Conservation (phyloP, 2,113 vertebrate species). For the Puntigrus tetrazona region DNA sequence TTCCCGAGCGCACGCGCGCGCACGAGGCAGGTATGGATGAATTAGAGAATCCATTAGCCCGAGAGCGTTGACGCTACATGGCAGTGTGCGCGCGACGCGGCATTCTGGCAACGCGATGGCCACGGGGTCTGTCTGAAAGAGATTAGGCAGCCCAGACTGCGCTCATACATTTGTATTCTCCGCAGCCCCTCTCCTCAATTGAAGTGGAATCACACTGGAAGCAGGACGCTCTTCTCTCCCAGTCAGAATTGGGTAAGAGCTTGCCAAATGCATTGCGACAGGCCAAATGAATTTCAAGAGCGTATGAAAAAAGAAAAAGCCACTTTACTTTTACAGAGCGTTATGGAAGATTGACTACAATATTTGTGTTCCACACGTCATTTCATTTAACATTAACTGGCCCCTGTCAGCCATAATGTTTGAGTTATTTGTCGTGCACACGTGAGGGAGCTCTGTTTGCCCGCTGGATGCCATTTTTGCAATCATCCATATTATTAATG, state of each 20-base stretch:
- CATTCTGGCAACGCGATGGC: slow-evolving; percentile 30
- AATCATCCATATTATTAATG: slow-evolving; percentile 47
- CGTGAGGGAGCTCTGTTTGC: slow-evolving; percentile 1
- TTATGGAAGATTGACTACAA: slow-evolving; percentile 39
- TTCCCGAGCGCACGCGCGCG: background rate
- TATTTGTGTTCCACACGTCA: slow-evolving; percentile 37
- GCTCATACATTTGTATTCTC: slow-evolving; percentile 51
- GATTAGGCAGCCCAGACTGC: slow-evolving; percentile 41
- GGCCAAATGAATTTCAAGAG: slow-evolving; percentile 41
- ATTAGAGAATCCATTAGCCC: slow-evolving; percentile 16
- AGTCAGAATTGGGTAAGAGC: slow-evolving; percentile 41
- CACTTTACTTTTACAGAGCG: slow-evolving; percentile 30
- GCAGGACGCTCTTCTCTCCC: slow-evolving; percentile 10
- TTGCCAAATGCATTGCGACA: slow-evolving; percentile 26
- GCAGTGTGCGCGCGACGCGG: background rate
- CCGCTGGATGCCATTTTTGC: slow-evolving; percentile 33
- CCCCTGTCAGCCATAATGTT: slow-evolving; percentile 36
- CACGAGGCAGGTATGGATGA: background rate
- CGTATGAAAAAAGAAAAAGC: slow-evolving; percentile 9
- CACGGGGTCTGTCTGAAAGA: slow-evolving; percentile 47
- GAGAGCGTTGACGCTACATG: background rate
- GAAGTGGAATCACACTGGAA: slow-evolving; percentile 50
- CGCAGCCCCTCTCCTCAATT: slow-evolving; percentile 33
- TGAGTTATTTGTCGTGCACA: background rate
- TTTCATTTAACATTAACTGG: slow-evolving; percentile 38